Evolutionary conservation across 2,888 invertebrate genomes (phyloP), one percentile per base, ranked within the genome.

Genomic region (Fragum fragum): DNA sequence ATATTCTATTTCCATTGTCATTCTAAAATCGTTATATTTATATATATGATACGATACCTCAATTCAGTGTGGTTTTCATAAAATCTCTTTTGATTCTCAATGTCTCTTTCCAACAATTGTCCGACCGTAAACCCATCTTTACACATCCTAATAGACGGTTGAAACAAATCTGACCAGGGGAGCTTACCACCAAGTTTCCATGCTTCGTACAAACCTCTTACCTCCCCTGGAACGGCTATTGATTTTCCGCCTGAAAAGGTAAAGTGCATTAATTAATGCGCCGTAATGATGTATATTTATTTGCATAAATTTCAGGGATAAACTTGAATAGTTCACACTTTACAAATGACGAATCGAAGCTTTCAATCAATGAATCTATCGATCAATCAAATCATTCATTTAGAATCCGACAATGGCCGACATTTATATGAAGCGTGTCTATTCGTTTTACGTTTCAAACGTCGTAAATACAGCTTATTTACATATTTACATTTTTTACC

Each of bases 181-280:
- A 98, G 95, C 79, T 93, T 95, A 0, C 98, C 98, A 92, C 97
- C 98, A 86, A 95, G 95, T 86, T 96, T 94, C 95, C 98, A 96
- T 39, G 97, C 96, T 79, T 96, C 96, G 96, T 97, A 97, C 93
- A 97, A 97, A 1, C 99, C 99, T 78, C 96, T 95, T n/a, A 99
- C 94, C 94, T 98, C 98, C 6, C 98, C 98, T 0, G 99, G 98
- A 21, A 99, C 97, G 9, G 97, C 99, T 14, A 97, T 96, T 0
- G 98, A 96, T 89, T 96, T 76, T 0, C 93, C 93, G 14, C 88
- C 88, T 88, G 32, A n/a, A 28, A 21, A 61, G 16, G 32, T n/a
- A 29, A 28, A 7, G 28, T 9, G 29, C 53, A 16, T 14, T 26
- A 32, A 39, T 39, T n/a, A n/a, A n/a, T n/a, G n/a, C n/a, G n/a